A percentile compares a stretch with the other conserved stretches of the same genome.
Conservation (phyloP, 2,113 vertebrate genomes). For the Pomatostomus ruficeps region DNA sequence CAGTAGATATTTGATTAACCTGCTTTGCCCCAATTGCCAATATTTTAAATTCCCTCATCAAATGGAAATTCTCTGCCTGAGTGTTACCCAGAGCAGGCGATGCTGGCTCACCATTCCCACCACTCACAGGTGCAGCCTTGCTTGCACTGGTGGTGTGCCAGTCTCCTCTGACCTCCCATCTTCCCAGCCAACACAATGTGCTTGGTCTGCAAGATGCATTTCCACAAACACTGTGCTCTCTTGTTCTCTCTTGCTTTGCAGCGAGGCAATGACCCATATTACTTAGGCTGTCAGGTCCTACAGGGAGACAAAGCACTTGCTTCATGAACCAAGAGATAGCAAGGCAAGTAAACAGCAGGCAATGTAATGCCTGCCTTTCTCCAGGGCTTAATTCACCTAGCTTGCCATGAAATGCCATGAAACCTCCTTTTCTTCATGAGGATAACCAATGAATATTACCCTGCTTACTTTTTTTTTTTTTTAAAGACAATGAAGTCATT, state of each 20-base stretch:
- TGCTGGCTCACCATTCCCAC: accelerated
- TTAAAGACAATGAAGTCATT: not conserved
- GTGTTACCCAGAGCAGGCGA: not conserved
- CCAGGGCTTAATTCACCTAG: not conserved
- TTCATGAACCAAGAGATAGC: not conserved
- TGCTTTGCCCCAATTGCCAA: not conserved
- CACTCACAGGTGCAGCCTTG: not conserved
- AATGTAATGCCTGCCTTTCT: not conserved
- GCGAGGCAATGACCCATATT: not conserved
- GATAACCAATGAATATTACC: not conserved
- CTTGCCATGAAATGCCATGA: not conserved
- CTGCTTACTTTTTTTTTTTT: not conserved
- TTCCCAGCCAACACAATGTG: accelerated
- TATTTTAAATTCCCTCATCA: not conserved
- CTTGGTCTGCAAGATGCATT: not conserved
- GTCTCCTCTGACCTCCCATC: not conserved
- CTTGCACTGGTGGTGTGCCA: not conserved
- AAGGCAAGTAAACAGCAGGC: not conserved
- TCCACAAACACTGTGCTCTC: accelerated
- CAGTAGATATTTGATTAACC: not conserved
- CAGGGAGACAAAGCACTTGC: not conserved
- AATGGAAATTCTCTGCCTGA: not conserved
- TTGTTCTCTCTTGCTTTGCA: not conserved
- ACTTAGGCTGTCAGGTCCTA: not conserved
- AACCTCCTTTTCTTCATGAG: not conserved